These are phyloP conservation scores for Ochropacha duplaris DNA, from an alignment of 2,888 invertebrate species.

Conservation along the genomic window DNA sequence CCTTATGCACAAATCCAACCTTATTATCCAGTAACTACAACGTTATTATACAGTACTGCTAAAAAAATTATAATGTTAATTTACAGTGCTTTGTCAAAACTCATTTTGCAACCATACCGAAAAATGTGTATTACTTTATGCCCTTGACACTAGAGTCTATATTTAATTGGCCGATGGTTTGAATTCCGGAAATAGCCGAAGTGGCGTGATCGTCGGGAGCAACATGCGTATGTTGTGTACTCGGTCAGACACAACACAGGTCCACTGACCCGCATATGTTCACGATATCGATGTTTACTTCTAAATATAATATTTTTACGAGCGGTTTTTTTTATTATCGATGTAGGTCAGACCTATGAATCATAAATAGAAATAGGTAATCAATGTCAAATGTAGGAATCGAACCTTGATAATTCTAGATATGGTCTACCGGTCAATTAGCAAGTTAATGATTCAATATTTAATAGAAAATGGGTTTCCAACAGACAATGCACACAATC, in stretches of 20 bases:
- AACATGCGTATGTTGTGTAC: constrained; percentile 27
- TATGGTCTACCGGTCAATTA: neutral
- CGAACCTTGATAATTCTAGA: neutral
- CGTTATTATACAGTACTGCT: neutral
- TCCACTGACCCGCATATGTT: constrained; percentile 65
- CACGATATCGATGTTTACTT: neutral
- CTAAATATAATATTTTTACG: neutral
- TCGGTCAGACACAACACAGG: constrained; percentile 51
- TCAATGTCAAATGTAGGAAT: neutral
- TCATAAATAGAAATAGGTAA: constrained; percentile 1
- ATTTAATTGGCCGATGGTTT: constrained; percentile 22
- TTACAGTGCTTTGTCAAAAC: neutral
- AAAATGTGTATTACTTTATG: constrained; percentile 16
- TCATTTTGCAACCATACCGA: neutral
- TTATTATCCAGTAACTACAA: neutral
- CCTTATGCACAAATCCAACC: constrained; percentile 10
- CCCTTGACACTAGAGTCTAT: constrained; percentile 40
- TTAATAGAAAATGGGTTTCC: neutral
- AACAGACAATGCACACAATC: neutral
- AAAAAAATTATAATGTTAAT: neutral
- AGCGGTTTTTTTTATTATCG: constrained; percentile 1
- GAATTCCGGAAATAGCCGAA: constrained; percentile 50
- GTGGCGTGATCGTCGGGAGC: constrained; percentile 73
- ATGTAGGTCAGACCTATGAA: neutral
- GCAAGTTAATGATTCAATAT: neutral